These are phyloP conservation scores for Sebastes elongatus DNA, from an alignment of 2,797 vertebrate genomes.

Conservation along the genomic window DNA sequence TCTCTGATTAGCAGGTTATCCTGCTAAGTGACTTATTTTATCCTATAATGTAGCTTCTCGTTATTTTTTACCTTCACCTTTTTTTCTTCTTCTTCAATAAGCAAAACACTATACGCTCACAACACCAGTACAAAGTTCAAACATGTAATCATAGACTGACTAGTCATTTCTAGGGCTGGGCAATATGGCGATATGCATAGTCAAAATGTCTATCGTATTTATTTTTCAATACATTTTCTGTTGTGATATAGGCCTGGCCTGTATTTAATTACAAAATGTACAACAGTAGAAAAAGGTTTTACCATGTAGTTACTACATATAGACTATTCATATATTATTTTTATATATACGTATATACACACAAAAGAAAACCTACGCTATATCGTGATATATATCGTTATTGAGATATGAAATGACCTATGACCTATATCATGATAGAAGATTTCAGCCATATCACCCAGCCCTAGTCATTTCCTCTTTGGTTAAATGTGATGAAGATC, in stretches of 20 bases:
- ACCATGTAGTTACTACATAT: no score
- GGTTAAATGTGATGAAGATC: neutral
- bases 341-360: no score
- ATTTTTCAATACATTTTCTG: no score
- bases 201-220: no score
- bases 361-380: no score
- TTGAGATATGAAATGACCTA: no score
- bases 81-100: neutral
- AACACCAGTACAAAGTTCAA: neutral
- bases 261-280: neutral
- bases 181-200: no score
- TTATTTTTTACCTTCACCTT: neutral
- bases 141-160: neutral
- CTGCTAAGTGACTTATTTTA: neutral
- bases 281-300: neutral
- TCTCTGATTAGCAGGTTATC: neutral
- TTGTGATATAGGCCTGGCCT: no score
- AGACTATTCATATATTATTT: no score
- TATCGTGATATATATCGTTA: no score
- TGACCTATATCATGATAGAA: no score
- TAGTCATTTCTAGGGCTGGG: neutral
- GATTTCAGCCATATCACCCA: no score
- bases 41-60: neutral
- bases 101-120: neutral
- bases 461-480: neutral